Conservation (phyloP, 2,113 vertebrate species). For the Eolophus roseicapilla region DNA sequence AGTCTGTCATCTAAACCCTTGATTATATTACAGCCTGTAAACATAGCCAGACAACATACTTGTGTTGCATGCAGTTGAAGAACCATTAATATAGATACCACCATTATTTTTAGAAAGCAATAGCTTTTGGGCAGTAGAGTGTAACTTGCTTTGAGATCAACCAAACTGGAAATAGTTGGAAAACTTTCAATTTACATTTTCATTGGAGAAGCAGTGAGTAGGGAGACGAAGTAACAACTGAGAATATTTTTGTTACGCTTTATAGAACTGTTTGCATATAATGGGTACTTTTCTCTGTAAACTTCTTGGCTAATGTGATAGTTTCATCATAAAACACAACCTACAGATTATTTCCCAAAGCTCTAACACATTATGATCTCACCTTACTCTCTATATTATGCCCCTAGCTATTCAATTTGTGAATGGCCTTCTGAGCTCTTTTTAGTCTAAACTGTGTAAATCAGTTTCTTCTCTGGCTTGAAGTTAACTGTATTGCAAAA, state of each 20-base stretch:
- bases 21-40: constrained; percentile 61
- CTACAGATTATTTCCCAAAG: not conserved
- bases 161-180: not conserved
- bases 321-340: not conserved
- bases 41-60: constrained; percentile 26
- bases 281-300: not conserved
- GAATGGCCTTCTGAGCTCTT: not conserved
- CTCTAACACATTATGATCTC: not conserved
- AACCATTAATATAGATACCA: constrained; percentile 23
- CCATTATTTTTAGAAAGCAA: constrained; percentile 55
- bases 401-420: not conserved
- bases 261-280: not conserved
- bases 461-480: not conserved
- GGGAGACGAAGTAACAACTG: not conserved
- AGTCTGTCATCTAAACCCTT: constrained; percentile 40
- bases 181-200: constrained; percentile 32
- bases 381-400: not conserved
- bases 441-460: not conserved
- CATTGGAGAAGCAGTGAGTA: not conserved
- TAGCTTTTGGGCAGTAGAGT: not conserved
- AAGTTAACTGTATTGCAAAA: not conserved
- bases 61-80: constrained; percentile 38
- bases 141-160: constrained; percentile 8
- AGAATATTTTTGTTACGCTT: not conserved
- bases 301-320: not conserved